Base-by-base conservation (phyloP, 2,888 invertebrate genomes). In the Polietes domitor region DNA sequence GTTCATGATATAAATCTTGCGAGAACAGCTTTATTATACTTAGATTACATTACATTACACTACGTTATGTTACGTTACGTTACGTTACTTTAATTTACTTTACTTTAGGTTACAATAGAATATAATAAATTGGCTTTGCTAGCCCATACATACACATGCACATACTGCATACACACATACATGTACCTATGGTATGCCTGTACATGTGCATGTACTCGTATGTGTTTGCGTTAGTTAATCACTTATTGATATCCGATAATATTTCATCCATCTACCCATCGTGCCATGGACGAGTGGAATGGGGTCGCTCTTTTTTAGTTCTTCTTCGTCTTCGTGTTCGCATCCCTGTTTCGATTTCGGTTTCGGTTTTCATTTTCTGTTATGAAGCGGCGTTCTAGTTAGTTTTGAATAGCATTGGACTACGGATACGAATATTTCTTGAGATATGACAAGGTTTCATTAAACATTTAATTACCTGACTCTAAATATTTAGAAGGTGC, bases 1-100 rank as follows among this genome's bases (percentile, higher is more conserved):
- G 72, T 53, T 32, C 15, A 47, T n/a, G 2, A 28, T 72, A 53
- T 50, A 68, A 68, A 68, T 68, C 68, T 2, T 65, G 19, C 24
- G 68, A 19, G 21, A 43, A 65, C 37, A 41, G 65, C 41, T 41
- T 65, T 65, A 61, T 28, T 61, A 61, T 24, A 61, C 61, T 61
- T 61, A 61, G 61, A 28, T 32, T 61, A 37, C 32, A 65, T 15
- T 24, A 43, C 15, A n/a, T 24, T 41, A 63, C 17, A 19, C 37
- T 63, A n/a, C 12, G 21, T 55, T 21, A 7, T 12, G 55, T 55
- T 55, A 32, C 32, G 32, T n/a, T n/a, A 37, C 37, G 47, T 47
- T 47, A 47, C 47, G n/a, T 32, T 63, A n/a, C 12, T 21, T 55
- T 21, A 7, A 19, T 19, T 55, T 55, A 32, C 32, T 4, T n/a